Percentiles rank a stretch among this genome's conserved stretches.
Evolutionary conservation across 2,797 vertebrate species (phyloP).

Genomic region (Cyprinella venusta): DNA sequence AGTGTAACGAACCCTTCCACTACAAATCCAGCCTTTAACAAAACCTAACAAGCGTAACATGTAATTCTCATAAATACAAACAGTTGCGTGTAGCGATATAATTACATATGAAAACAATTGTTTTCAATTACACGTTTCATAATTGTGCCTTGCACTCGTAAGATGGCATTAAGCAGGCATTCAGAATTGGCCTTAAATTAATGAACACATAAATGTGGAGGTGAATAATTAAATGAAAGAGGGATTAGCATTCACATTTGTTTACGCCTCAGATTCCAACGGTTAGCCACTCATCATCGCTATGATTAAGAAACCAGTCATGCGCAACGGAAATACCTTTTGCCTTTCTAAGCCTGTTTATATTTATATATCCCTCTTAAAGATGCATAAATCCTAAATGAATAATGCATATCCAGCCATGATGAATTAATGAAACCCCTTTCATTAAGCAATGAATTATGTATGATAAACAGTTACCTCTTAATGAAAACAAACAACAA

Average conservation of each 20-base stretch:
- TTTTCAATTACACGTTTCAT: conserved; percentile 77
- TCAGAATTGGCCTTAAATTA: conserved; percentile 70
- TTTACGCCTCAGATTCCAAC: conserved; percentile 68
- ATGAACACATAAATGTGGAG: conserved; percentile 61
- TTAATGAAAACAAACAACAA: conserved; percentile 73
- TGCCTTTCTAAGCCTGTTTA: conserved; percentile 61
- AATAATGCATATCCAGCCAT: conserved; percentile 61
- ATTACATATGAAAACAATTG: conserved; percentile 53
- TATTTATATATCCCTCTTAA: conserved; percentile 66
- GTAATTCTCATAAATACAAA: conserved; percentile 18
- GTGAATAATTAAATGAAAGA: conserved; percentile 69
- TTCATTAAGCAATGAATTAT: conserved; percentile 70
- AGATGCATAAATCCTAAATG: conserved; percentile 66
- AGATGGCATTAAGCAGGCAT: conserved; percentile 69
- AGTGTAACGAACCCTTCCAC: not conserved
- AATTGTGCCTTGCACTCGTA: conserved; percentile 60
- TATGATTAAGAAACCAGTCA: conserved; percentile 76
- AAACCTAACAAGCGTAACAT: conserved; percentile 25
- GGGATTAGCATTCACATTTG: conserved; percentile 66
- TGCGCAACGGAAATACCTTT: conserved; percentile 72
- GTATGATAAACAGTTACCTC: conserved; percentile 68
- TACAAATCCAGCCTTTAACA: conserved; percentile 10
- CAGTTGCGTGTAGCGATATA: conserved; percentile 16
- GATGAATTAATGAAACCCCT: conserved; percentile 70
- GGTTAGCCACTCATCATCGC: conserved; percentile 73